Base-by-base conservation (phyloP, 2,113 vertebrate species). In the Procavia capensis region DNA sequence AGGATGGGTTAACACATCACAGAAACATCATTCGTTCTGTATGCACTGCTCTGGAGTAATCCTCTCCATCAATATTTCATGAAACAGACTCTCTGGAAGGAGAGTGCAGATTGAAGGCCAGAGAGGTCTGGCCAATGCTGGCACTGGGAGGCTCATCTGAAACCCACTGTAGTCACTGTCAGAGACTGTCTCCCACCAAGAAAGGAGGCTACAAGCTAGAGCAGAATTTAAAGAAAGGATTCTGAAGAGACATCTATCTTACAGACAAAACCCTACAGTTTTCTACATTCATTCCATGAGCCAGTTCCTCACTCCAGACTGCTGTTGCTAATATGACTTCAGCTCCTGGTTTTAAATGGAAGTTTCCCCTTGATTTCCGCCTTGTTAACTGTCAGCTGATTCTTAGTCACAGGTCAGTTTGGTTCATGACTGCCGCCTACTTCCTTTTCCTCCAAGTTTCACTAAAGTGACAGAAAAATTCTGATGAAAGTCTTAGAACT, bases 51-150 rank as follows among this genome's bases (percentile, higher is more conserved):
- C 84, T 85, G 41, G 63, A 97, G 85, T 94, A 92, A 92, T 80
- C 47, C 34, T 94, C 93, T 74, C 78, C 88, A 98, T 98, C 96
- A 97, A 97, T 98, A 97, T 98, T 96, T 97, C 94, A 97, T 97
- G 94, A 94, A 95, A 91, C 84, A 91, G 13, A 4, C 87, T 95
- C 93, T 96, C 14, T 0, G 0, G 75, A 78, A 95, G 20, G 75
- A 85, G 84, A 47, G 25, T 14, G 27, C 41, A n/a, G 89, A 0
- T 80, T 92, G 91, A 94, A 93, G 96, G 96, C 93, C 90, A 88
- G 78, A 90, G 70, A 93, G 31, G 66, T 86, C 94, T 59, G 39
- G 61, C 63, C 68, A 63, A 66, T 17, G 17, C 64, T 50, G 61
- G 61, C 68, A 25, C 9, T 47, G 74, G 76, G 93, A 97, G 94